Conservation (phyloP, 1,140 invertebrate genomes). For the Pogonomyrmex barbatus region DNA sequence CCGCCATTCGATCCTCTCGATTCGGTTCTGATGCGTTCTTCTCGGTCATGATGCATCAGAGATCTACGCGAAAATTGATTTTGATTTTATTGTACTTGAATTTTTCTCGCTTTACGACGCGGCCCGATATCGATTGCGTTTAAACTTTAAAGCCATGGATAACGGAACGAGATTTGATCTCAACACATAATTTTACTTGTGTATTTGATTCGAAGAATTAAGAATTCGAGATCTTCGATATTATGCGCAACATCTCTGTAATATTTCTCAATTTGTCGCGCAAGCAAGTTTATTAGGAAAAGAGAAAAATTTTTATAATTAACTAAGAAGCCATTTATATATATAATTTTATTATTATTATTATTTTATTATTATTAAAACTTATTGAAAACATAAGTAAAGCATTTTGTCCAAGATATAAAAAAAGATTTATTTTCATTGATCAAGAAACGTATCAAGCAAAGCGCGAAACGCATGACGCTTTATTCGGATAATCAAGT, state of each 20-base stretch:
- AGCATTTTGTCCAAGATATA: not conserved
- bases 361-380: too few relatives aligned
- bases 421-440: not conserved
- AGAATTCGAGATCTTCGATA: not conserved
- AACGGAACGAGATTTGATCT: not conserved
- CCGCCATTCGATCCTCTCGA: conserved; percentile 48
- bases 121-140: not conserved
- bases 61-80: conserved; percentile 21
- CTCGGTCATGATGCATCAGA: conserved; percentile 28
- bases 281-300: not conserved
- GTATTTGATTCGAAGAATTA: not conserved
- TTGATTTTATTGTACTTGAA: conserved; percentile 49
- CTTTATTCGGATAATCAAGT: conserved; percentile 65
- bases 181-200: not conserved
- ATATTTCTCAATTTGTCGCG: conserved; percentile 48
- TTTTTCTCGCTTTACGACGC: conserved; percentile 21
- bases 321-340: conserved; percentile 3
- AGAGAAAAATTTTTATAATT: not conserved
- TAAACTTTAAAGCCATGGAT: not conserved
- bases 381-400: not conserved
- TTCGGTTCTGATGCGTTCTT: conserved; percentile 59
- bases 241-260: not conserved
- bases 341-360: conserved; percentile 47
- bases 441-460: not conserved
- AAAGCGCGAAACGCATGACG: conserved; percentile 28